A percentile compares a stretch with the other conserved stretches of the same genome.
Evolutionary conservation across 1,140 invertebrate species (phyloP).

Genomic region (Ganaspis sp.): DNA sequence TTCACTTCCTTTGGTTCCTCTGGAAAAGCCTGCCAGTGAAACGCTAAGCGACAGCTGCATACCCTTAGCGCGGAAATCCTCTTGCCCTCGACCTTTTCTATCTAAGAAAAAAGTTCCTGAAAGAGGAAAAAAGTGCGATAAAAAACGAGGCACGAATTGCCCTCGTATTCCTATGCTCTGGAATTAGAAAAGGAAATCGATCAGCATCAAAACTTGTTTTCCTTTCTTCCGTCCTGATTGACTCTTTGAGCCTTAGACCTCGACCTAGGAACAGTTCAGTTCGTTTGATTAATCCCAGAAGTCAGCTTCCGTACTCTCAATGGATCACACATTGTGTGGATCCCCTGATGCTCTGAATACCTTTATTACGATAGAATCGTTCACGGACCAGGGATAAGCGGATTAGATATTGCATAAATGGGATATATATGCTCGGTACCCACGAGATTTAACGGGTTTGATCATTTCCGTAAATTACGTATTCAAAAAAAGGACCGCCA

Average conservation of each 20-base stretch:
- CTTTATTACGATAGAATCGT: not conserved
- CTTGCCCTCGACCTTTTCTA: not conserved
- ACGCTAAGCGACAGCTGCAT: constrained; percentile 40
- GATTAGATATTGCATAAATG: constrained; percentile 23
- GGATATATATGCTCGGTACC: not conserved
- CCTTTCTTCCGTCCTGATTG: constrained; percentile 47
- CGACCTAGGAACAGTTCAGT: not conserved
- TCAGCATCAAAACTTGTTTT: constrained; percentile 3
- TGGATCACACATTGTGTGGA: not conserved
- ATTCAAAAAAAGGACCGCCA: constrained; percentile 15
- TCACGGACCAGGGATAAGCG: constrained; percentile 18
- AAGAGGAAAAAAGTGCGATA: constrained; percentile 37
- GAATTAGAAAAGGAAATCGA: not conserved
- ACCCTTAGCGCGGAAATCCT: constrained; percentile 39
- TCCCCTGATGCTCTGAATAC: constrained; percentile 16
- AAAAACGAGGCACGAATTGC: constrained; percentile 31
- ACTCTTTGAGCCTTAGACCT: constrained; percentile 35
- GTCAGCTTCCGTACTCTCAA: constrained; percentile 35
- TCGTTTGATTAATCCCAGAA: constrained; percentile 41
- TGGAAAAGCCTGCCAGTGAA: constrained; percentile 33
- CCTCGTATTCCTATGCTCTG: constrained; percentile 17
- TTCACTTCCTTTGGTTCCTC: constrained; percentile 26
- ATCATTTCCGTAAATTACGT: not conserved
- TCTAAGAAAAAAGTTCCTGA: not conserved
- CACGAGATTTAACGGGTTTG: constrained; percentile 4